Base-by-base conservation (phyloP, 2,797 vertebrate genomes). In the Semotilus atromaculatus region DNA sequence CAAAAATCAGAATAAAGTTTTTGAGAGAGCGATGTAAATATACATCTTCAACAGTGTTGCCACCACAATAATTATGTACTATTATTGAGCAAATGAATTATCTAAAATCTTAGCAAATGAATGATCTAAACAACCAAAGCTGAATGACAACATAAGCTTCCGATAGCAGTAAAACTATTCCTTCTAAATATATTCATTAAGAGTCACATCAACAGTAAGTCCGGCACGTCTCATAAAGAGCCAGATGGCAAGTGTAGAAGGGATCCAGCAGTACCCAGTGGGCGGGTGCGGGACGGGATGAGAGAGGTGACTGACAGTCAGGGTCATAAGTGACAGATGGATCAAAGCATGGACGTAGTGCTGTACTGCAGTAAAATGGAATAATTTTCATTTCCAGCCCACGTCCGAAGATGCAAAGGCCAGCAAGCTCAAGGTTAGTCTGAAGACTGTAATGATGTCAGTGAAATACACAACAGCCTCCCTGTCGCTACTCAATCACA, bases 341-440 rank as follows among this genome's bases (percentile, higher is more conserved):
- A 77, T 76, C 73, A 76, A 34, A 77, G 73, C 71, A 36, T 4
- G 21, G 36, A 73, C 29, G 3, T 29, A 43, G 48, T 68, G 53
- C 62, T 60, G 51, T 48, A 38, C 45, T 45, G 26, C 84, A 80
- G 82, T 45, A 89, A 85, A 60, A 31, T 64, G 16, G 82, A 82
- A 88, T 45, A 85, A 88, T 90, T 90, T 89, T 87, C 34, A 81
- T 60, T 81, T 79, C 74, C 53, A 73, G 67, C 53, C 83, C 55
- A 78, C 43, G 26, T 76, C 70, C 40, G 70, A 76, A 43, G 74
- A 51, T 51, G 48, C 58, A 84, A 40, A 82, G 68, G 16, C 86
- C 3, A 19, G 58, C 77, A 55, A 21, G 80, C 80, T 90, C 91
- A 94, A 93, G 92, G 93, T 92, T 90, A 91, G 88, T 62, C 84